Conservation (phyloP, 2,113 vertebrate genomes). For the Microcebus tavaratra region DNA sequence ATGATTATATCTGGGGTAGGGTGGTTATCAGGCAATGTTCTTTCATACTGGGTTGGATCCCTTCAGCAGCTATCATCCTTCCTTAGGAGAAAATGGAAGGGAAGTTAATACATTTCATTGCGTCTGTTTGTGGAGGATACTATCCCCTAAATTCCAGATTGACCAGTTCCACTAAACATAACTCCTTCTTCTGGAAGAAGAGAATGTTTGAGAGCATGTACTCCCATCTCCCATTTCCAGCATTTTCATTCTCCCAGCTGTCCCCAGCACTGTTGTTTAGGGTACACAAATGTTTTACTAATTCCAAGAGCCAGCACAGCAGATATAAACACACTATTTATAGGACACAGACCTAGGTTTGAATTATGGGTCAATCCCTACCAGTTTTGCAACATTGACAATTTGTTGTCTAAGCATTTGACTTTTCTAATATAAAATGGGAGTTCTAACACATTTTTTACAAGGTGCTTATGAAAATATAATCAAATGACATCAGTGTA, state of each 20-base stretch:
- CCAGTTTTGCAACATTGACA: not conserved
- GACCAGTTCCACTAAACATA: not conserved
- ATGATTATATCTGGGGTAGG: not conserved
- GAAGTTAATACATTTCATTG: not conserved
- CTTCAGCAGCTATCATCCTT: not conserved
- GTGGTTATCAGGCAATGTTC: not conserved
- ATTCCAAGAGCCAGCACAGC: not conserved
- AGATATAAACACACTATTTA: not conserved
- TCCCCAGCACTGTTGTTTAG: not conserved
- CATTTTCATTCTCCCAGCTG: not conserved
- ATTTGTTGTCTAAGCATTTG: not conserved
- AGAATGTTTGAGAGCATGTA: not conserved
- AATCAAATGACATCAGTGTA: not conserved
- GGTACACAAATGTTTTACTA: not conserved
- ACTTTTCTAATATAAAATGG: slow-evolving; percentile 11
- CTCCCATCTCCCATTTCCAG: not conserved
- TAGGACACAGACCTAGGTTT: not conserved
- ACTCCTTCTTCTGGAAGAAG: not conserved
- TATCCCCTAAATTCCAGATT: not conserved
- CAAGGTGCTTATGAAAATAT: not conserved
- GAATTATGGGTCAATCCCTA: not conserved
- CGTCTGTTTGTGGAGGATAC: not conserved
- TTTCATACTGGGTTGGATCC: not conserved
- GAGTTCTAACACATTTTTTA: not conserved
- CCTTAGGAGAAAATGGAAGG: not conserved